These are phyloP conservation scores for Acanthornis magna DNA, from an alignment of 2,797 vertebrate species.

Conservation along the genomic window DNA sequence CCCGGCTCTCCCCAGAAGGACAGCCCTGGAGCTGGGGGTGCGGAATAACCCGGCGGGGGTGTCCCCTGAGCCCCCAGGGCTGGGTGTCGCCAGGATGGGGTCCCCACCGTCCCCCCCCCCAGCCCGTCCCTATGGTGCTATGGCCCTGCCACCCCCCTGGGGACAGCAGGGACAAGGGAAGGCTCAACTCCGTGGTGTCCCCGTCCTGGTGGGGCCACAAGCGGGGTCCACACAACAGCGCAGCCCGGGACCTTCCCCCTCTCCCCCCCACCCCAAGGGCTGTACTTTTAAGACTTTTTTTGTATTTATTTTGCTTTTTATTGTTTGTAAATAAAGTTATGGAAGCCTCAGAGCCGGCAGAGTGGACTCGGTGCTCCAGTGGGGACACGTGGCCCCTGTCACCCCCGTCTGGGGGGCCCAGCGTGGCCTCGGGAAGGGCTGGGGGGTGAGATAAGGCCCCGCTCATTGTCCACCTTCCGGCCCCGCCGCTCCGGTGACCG, in stretches of 20 bases:
- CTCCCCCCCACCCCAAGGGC: neutral
- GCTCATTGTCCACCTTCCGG: conserved; percentile 74
- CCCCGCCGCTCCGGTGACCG: neutral
- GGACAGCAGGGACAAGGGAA: neutral
- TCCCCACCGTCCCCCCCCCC: neutral
- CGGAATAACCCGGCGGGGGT: neutral
- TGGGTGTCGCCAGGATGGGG: neutral
- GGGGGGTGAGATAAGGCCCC: conserved; percentile 16
- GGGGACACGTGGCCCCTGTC: neutral
- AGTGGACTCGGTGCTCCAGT: neutral
- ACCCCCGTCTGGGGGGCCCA: neutral
- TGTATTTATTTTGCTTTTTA: conserved; percentile 79
- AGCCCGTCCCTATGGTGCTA: conserved; percentile 32
- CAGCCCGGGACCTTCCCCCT: neutral
- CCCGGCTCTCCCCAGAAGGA: accelerated
- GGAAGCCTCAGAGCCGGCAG: neutral
- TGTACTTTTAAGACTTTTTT: conserved; percentile 7
- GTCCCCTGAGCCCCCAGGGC: neutral
- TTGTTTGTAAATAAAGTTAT: conserved; percentile 73
- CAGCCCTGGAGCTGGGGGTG: too few relatives aligned
- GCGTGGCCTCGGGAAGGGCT: conserved; percentile 42
- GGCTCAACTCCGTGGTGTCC: neutral
- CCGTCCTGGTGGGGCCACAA: neutral
- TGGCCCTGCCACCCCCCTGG: neutral
- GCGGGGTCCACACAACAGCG: neutral